Conservation (phyloP, 2,113 vertebrate species). For the Chaetura pelagica region DNA sequence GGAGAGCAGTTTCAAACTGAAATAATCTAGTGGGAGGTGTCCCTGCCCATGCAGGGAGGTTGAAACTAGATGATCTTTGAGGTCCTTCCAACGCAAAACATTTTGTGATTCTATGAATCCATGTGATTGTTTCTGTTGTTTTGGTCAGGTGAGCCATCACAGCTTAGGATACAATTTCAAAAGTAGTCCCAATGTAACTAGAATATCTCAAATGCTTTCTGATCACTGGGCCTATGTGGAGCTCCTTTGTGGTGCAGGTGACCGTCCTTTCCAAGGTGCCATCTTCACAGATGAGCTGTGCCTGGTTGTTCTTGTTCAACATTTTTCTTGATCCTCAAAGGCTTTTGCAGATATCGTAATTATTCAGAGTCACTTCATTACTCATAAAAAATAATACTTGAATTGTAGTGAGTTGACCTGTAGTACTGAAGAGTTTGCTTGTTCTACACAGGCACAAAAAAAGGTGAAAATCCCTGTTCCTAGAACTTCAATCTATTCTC, state of each 20-base stretch:
- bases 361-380: neutral
- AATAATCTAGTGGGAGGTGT: no score
- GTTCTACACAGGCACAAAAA: neutral
- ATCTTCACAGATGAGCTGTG: neutral
- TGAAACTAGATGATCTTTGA: no score
- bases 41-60: no score
- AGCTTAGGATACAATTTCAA: neutral
- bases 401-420: neutral
- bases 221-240: no score
- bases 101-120: no score
- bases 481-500: neutral
- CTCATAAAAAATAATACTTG: conserved; percentile 7
- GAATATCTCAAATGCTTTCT: no score
- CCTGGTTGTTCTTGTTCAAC: neutral
- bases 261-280: no score
- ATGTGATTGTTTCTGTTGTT: neutral
- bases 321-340: neutral
- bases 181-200: no score
- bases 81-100: no score
- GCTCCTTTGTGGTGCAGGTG: no score
- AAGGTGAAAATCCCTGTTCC: neutral
- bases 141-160: neutral
- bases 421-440: neutral
- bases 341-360: neutral
- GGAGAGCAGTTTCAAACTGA: no score